Percentiles rank a stretch among this genome's conserved stretches.
Evolutionary conservation across 2,797 vertebrate species (phyloP).

Genomic region (Avahi laniger): DNA sequence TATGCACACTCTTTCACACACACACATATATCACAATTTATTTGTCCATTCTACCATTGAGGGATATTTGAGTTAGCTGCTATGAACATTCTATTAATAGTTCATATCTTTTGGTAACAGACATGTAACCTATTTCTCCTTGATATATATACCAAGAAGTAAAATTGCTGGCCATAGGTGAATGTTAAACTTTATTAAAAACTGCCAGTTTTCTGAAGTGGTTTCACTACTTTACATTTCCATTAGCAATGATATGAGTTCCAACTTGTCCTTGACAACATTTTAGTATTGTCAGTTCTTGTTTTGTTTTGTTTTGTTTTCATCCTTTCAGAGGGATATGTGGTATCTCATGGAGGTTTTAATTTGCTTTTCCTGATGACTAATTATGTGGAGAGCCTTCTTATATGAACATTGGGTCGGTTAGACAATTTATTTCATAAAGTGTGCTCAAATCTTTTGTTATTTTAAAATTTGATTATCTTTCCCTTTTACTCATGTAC

Average conservation of each 20-base stretch:
- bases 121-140: neutral
- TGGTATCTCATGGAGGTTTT: neutral
- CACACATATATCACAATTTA: neutral
- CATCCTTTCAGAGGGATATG: neutral
- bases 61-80: neutral
- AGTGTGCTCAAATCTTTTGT: neutral
- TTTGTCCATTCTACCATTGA: neutral
- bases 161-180: neutral
- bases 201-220: neutral
- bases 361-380: neutral
- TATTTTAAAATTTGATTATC: conserved; percentile 8
- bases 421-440: conserved; percentile 8
- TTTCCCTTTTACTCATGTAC: neutral
- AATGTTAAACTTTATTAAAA: conserved; percentile 26
- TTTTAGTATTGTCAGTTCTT: neutral
- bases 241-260: neutral
- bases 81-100: neutral
- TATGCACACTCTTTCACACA: accelerated
- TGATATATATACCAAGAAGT: neutral
- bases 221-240: neutral
- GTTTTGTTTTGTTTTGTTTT: neutral
- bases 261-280: neutral
- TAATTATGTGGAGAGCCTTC: neutral
- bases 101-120: neutral
- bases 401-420: neutral